Percentiles rank a stretch among this genome's conserved stretches.
phyloP scores from a whole-genome alignment of 2,113 vertebrate species.

The Panurus biarmicus region DNA sequence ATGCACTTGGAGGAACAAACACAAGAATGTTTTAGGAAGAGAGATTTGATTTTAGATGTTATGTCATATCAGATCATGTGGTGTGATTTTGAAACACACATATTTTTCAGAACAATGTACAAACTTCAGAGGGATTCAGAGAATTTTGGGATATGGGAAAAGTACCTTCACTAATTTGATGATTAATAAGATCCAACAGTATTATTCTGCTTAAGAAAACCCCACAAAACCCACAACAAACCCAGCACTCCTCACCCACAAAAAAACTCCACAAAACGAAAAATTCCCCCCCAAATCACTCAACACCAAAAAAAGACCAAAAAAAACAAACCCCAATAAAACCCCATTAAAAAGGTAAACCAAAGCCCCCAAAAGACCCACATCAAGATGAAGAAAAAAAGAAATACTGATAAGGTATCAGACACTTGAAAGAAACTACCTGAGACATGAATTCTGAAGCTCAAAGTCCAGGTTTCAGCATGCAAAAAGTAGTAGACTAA shows the following conservation, averaged over 20 bases:
- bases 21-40: background rate
- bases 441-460: background rate
- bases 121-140: background rate
- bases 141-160: background rate
- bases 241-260: rapidly evolving
- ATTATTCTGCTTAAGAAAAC: background rate
- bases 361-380: rapidly evolving
- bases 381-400: background rate
- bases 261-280: background rate
- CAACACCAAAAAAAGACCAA: background rate
- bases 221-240: background rate
- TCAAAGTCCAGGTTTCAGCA: background rate
- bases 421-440: background rate
- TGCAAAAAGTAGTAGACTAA: background rate
- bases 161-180: background rate
- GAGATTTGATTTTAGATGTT: background rate
- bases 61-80: background rate
- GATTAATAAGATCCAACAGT: background rate
- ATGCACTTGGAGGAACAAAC: background rate
- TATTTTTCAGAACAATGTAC: background rate
- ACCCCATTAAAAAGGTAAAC: background rate
- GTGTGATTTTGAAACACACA: background rate
- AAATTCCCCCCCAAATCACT: background rate
- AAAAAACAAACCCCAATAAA: too few species aligned
- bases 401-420: background rate